Evolutionary conservation across 2,113 vertebrate species (phyloP).

Genomic region (Pseudopodoces humilis): DNA sequence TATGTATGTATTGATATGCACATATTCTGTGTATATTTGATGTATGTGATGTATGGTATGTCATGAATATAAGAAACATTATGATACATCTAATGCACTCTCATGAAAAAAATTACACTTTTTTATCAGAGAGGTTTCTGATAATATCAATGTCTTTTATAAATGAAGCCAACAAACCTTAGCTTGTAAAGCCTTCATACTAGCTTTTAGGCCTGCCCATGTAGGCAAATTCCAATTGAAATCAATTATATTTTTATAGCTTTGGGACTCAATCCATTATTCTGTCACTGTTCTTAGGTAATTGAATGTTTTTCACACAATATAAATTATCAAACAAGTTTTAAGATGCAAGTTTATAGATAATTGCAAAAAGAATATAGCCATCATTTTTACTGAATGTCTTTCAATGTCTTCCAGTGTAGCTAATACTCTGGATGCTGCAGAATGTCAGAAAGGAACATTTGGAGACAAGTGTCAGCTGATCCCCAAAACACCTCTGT

Average conservation of each 20-base stretch:
- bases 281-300: not conserved
- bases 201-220: not conserved
- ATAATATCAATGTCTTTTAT: not conserved
- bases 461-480: constrained; percentile 19
- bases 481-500: constrained; percentile 18
- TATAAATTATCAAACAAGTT: not conserved
- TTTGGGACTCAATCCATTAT: not conserved
- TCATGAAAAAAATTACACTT: constrained; percentile 16
- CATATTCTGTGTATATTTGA: constrained; percentile 31
- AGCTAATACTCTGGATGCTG: constrained; percentile 27
- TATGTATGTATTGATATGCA: constrained; percentile 58
- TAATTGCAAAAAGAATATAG: constrained; percentile 13
- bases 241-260: not conserved
- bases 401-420: not conserved
- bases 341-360: not conserved
- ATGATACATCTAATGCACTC: constrained; percentile 39
- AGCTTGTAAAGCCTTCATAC: not conserved
- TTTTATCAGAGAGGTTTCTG: constrained; percentile 33
- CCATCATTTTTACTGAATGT: constrained; percentile 17
- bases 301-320: not conserved
- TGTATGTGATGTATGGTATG: constrained; percentile 25
- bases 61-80: constrained; percentile 58
- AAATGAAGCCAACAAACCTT: not conserved
- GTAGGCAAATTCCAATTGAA: not conserved
- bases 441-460: constrained; percentile 10